These are phyloP conservation scores for Melinaea marsaeus DNA, from an alignment of 2,888 invertebrate genomes.

Conservation along the genomic window DNA sequence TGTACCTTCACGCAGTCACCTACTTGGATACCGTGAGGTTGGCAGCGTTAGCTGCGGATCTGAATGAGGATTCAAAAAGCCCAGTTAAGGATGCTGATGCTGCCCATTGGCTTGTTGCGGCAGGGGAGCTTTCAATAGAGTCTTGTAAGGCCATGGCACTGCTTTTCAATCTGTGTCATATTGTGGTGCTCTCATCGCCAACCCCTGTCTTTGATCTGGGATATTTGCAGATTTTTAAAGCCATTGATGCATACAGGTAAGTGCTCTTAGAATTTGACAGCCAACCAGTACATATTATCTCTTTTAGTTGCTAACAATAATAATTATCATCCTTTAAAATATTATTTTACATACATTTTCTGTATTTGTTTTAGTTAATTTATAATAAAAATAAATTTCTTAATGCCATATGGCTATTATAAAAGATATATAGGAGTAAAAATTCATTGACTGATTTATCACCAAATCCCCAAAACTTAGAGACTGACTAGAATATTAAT, in stretches of 20 bases:
- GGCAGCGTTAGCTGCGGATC: conserved; percentile 47
- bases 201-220: conserved; percentile 85
- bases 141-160: conserved; percentile 84
- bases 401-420: no score
- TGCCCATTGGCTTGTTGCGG: conserved; percentile 81
- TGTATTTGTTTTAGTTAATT: no score
- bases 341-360: no score
- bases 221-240: conserved; percentile 87
- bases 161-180: conserved; percentile 88
- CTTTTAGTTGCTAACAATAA: no score
- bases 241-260: conserved; percentile 87
- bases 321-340: no score
- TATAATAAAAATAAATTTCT: no score
- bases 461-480: no score
- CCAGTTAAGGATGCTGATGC: conserved; percentile 65
- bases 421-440: no score
- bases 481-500: no score
- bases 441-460: no score
- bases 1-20: conserved; percentile 77
- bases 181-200: conserved; percentile 78
- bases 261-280: conserved; percentile 1
- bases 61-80: conserved; percentile 57
- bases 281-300: no score
- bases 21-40: conserved; percentile 62
- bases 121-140: conserved; percentile 67